Evolutionary conservation across 2,797 vertebrate species (phyloP), one percentile per base, ranked within the genome.

Genomic region (Balearica regulorum): DNA sequence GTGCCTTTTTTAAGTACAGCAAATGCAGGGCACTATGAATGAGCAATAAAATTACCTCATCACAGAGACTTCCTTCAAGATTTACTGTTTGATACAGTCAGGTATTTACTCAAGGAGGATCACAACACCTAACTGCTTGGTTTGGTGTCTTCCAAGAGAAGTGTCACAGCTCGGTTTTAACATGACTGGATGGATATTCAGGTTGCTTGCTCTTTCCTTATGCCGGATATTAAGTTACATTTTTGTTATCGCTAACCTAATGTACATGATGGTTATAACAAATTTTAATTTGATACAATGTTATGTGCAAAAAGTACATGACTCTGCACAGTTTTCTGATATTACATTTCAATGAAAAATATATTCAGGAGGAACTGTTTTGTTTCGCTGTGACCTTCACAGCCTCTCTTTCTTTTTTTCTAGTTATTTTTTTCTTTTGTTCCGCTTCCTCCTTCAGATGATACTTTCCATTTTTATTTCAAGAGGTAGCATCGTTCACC

Each of bases 241-340:
- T 98, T 98, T 98, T 92, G 70, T 98, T 98, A 98, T 97, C 97
- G 3, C 94, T 97, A 91, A 72, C 97, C 88, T 96, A 96, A 97
- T 95, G 97, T 97, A 97, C 96, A 96, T 11, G 75, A 87, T 87
- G 91, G 83, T 97, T 98, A 96, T 98, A 96, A 97, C 94, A 97
- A 98, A 97, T 97, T 97, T 97, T 93, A 97, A 97, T 97, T 97
- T 96, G 97, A 98, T 98, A 98, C 97, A 97, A 89, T 95, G 96
- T 96, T 95, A 92, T 97, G 79, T 97, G 83, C 80, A 94, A 96
- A 97, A 97, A 98, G 82, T 93, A 94, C 95, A 97, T 95, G 97
- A 94, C 91, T 93, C 94, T 95, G 95, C 97, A 86, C 43, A 75
- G 94, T 96, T 96, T 97, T 92, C 86, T 85, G 92, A 43, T 94